Evolutionary conservation across 2,113 vertebrate species (phyloP).

Genomic region (Phalacrocorax pelagicus): DNA sequence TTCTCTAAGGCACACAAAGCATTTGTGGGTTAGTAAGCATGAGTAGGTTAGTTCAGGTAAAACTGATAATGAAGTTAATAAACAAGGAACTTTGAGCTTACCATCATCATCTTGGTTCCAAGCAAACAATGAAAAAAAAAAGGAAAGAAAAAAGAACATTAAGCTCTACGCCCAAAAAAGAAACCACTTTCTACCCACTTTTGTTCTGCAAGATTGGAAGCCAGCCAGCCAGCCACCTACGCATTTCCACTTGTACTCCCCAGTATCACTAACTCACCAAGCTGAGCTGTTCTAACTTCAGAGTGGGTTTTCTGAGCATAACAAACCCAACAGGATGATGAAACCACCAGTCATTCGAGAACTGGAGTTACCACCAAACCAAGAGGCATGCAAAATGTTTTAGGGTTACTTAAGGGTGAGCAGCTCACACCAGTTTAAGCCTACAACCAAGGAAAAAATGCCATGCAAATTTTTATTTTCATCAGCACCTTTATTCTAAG

Average conservation of each 20-base stretch:
- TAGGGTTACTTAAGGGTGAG: not conserved
- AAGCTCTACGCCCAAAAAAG: not conserved
- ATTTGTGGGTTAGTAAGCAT: not conserved
- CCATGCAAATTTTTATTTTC: not conserved
- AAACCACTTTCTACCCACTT: not conserved
- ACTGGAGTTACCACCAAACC: not conserved
- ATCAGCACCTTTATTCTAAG: not conserved
- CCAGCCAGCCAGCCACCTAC: not conserved
- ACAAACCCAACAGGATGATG: no score
- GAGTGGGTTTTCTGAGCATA: not conserved
- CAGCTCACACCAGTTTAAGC: not conserved
- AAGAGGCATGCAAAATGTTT: not conserved
- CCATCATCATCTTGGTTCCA: constrained; percentile 42
- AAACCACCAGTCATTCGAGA: not conserved
- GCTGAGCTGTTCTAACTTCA: not conserved
- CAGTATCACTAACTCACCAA: not conserved
- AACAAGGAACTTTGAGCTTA: not conserved
- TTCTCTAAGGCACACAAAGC: not conserved
- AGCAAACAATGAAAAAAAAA: not conserved
- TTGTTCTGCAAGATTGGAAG: not conserved
- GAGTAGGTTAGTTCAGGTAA: not conserved
- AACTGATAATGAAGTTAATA: not conserved
- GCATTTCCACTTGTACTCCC: not conserved
- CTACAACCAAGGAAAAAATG: not conserved
- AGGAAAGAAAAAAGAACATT: not conserved